Conservation (phyloP, 2,113 vertebrate species). For the Cochlearius cochlearius region DNA sequence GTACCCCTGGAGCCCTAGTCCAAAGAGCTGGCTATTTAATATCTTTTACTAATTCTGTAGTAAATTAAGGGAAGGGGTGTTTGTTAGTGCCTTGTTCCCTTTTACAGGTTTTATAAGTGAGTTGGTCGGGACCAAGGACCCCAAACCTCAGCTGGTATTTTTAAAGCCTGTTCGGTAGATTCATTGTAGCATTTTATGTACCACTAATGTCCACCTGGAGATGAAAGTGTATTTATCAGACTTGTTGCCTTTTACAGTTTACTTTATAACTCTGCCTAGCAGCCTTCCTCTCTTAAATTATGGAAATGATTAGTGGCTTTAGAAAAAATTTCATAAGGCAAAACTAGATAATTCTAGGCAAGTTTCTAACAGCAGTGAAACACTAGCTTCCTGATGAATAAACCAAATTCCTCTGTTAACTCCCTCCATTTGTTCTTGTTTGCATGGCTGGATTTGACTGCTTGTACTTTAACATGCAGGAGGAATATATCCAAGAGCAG, state of each 20-base stretch:
- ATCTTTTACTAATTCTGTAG: background rate
- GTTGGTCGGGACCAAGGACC: background rate
- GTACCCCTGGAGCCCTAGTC: background rate
- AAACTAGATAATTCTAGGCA: background rate
- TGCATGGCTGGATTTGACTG: background rate
- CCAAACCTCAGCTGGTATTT: background rate
- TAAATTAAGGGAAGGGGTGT: background rate
- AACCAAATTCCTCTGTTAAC: background rate
- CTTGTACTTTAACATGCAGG: constrained; percentile 67
- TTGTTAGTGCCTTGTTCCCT: background rate
- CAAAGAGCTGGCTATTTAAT: background rate
- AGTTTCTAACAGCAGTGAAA: background rate
- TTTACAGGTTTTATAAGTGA: background rate
- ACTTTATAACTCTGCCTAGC: background rate
- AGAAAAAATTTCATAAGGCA: background rate
- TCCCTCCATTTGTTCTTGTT: background rate
- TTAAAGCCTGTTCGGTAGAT: background rate
- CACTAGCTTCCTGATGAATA: background rate
- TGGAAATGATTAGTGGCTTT: background rate
- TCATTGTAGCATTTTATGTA: background rate
- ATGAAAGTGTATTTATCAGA: background rate
- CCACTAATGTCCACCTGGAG: background rate
- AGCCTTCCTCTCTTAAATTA: background rate
- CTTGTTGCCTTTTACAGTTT: background rate
- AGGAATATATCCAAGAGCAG: constrained; percentile 82